These are phyloP conservation scores for Dyspetes luteomarginatus DNA, from an alignment of 2,888 invertebrate species.

Conservation along the genomic window DNA sequence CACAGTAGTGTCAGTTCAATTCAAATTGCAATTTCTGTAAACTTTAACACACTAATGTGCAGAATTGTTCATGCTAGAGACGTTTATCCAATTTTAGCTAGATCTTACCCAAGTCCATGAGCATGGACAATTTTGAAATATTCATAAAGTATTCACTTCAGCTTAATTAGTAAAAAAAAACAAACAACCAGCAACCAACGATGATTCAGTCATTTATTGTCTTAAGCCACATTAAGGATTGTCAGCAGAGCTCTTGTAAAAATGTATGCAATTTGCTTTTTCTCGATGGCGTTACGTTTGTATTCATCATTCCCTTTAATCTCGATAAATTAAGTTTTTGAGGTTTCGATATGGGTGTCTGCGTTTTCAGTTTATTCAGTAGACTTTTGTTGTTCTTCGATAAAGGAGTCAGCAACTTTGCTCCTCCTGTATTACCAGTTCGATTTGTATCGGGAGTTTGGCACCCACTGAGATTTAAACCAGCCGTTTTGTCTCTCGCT, in stretches of 20 bases:
- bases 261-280: constrained; percentile 76
- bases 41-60: too few relatives aligned
- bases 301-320: constrained; percentile 74
- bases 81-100: too few relatives aligned
- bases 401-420: constrained; percentile 24
- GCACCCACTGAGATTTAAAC: constrained; percentile 78
- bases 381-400: constrained; percentile 52
- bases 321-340: constrained; percentile 74
- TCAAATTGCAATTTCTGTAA: too few relatives aligned
- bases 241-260: constrained; percentile 74
- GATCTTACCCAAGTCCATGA: too few relatives aligned
- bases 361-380: constrained; percentile 59
- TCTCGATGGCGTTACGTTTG: constrained; percentile 66
- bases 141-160: not conserved
- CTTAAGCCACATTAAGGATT: constrained; percentile 4
- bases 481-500: constrained; percentile 82
- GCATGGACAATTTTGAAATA: too few relatives aligned
- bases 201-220: constrained; percentile 33
- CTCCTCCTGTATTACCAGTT: constrained; percentile 11
- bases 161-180: not conserved
- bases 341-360: constrained; percentile 68
- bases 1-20: too few relatives aligned
- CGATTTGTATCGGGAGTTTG: constrained; percentile 35
- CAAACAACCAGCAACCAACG: not conserved
- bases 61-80: too few relatives aligned